Base-by-base conservation (phyloP, 2,113 vertebrate species). In the Conger conger region DNA sequence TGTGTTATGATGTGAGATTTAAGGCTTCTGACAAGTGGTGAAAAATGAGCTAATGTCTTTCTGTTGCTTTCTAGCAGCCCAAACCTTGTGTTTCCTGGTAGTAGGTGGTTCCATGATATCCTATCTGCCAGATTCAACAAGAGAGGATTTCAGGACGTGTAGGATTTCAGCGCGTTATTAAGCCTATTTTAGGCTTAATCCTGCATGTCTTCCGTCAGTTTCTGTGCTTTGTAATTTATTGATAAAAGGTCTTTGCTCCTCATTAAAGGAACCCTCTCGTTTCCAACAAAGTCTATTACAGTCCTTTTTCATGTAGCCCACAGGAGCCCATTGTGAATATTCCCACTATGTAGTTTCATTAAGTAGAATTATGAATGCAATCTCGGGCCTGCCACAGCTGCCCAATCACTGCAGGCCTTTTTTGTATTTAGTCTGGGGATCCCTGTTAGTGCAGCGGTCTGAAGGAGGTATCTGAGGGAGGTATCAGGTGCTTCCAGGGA, bases 331-430 rank as follows among this genome's bases (percentile, higher is more conserved):
- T 53, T 27, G 40, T 86, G 35, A 82, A 82, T 78, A 82, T 81
- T 76, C 84, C 79, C 57, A 50, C 37, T 37, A 73, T 81, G 68
- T 79, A 82, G 63, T 86, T 82, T 81, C 42, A 76, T 86, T 82
- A 81, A 86, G 84, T n/a, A 54, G 80, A 86, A 82, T 86, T 86
- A 86, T 77, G 60, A 54, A 30, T 86, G 80, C 54, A 82, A 82
- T 86, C 63, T 86, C 40, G 45, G 60, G 80, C 40, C 45, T 36
- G 60, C 38, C 36, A 27, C 33, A n/a, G 40, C 80, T 82, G 80
- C 45, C 42, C 30, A 82, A 81, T 11, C 27, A 20, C 35, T 11
- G 4, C 35, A 17, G 20, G 57, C 4, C 6, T 17, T 35, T 40
- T 37, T 80, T 63, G n/a, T 63, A 23, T 79, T 80, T 78, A 60